Evolutionary conservation across 2,113 vertebrate species (phyloP), one percentile per base, ranked within the genome.

Genomic region (Elanoides forficatus): DNA sequence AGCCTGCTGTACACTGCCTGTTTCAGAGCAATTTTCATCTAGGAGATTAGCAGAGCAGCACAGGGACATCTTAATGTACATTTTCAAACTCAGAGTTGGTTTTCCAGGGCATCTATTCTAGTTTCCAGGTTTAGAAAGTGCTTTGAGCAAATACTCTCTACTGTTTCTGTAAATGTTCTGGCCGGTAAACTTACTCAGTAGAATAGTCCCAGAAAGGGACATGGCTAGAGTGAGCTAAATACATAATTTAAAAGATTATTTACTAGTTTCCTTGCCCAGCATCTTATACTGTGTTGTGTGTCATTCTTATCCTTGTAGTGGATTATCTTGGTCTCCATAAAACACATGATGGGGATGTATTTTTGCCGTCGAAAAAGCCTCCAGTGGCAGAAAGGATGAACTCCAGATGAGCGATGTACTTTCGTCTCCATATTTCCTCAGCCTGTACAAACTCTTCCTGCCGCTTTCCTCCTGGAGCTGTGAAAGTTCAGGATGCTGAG

Each of bases 21-120:
- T 78, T 93, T 93, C 70, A 81, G 85, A 96, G 76, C 85, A 95
- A 67, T 90, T 97, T 90, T 83, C 66, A 56, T 92, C 82, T 68
- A 65, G 42, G 34, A 91, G 73, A 88, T 88, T 94, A 95, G 80
- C 81, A 80, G 68, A 95, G 88, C 67, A 93, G 74, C 91, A 90
- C 53, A 68, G 78, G 43, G 76, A 71, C 72, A 43, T 83, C 90
- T 90, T 96, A 94, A 88, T 55, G 78, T 60, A 42, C 63, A 55
- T 82, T 95, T 93, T 72, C 63, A 56, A 90, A 83, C 80, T 95
- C 82, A 43, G n/a, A 90, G 74, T 40, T 83, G 47, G 36, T 86
- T 85, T 95, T 93, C 50, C 82, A 86, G 68, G 81, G 81, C 74
- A 90, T 93, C 82, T 81, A 7, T 93, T 96, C 90, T 62, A 62